These are phyloP conservation scores for Eclectus roratus DNA, from an alignment of 2,113 vertebrate species.

Conservation along the genomic window DNA sequence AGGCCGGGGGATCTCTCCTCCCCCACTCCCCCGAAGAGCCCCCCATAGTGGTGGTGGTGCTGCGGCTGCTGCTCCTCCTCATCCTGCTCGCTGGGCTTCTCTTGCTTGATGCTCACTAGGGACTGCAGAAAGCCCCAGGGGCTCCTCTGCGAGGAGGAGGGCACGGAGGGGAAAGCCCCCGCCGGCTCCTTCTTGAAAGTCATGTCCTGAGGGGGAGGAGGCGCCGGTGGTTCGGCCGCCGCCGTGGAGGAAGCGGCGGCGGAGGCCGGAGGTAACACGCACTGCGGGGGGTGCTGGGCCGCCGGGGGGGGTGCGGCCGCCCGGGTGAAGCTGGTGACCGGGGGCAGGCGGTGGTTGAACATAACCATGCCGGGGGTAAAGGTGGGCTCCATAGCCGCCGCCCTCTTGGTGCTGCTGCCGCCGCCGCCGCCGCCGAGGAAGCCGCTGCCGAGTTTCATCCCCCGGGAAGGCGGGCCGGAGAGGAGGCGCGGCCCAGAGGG, in stretches of 20 bases:
- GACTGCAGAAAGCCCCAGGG: conserved; percentile 88
- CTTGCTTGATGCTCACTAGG: conserved; percentile 92
- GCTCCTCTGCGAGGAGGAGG: conserved; percentile 73
- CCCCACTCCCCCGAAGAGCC: conserved; percentile 74
- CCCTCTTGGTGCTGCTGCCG: conserved; percentile 80
- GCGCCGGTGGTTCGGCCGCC: conserved; percentile 81
- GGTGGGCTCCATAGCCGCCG: conserved; percentile 92
- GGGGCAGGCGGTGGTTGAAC: conserved; percentile 95
- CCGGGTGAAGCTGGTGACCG: conserved; percentile 95
- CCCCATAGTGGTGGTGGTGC: conserved; percentile 74
- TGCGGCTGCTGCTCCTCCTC: conserved; percentile 75
- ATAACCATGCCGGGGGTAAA: conserved; percentile 92
- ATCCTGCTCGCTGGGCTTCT: conserved; percentile 85
- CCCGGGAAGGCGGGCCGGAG: conserved; percentile 46
- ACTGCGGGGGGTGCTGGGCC: conserved; percentile 83
- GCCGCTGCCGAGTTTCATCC: conserved; percentile 91
- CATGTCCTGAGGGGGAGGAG: conserved; percentile 86
- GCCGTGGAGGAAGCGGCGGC: conserved; percentile 76
- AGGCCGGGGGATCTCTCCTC: conserved; percentile 81
- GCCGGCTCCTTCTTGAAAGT: conserved; percentile 93
- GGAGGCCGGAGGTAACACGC: conserved; percentile 74
- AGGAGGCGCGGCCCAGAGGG: conserved; percentile 23
- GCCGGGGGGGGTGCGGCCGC: conserved; percentile 83
- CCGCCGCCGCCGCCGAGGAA: conserved; percentile 82
- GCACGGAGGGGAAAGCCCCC: conserved; percentile 72